Percentiles rank a stretch among this genome's conserved stretches.
Evolutionary conservation across 2,797 vertebrate genomes (phyloP).

Genomic region (Menidia menidia): DNA sequence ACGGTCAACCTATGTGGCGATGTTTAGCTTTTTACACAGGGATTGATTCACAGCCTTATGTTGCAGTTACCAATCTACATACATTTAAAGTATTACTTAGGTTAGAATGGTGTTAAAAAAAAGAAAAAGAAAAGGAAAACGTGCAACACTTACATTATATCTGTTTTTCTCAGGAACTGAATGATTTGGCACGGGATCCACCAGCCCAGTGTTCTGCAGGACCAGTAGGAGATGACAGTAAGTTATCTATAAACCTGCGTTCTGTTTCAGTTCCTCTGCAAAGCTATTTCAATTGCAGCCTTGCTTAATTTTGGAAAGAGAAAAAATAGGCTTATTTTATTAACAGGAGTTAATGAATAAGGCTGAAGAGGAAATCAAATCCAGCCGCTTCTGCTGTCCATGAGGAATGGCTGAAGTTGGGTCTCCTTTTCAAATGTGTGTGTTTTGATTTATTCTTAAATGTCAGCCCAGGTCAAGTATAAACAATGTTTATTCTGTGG

Average conservation of each 20-base stretch:
- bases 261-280: background rate
- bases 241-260: conserved; percentile 70
- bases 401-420: background rate
- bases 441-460: background rate
- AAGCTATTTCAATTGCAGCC: background rate
- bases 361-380: too few relatives aligned
- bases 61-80: background rate
- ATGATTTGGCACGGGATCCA: conserved; percentile 98
- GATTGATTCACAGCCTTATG: background rate
- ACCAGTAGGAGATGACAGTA: conserved; percentile 99
- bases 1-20: background rate
- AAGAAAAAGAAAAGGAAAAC: background rate
- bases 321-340: too few relatives aligned
- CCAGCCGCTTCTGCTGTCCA: too few relatives aligned
- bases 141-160: conserved; percentile 18
- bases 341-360: too few relatives aligned
- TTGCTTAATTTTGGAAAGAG: too few relatives aligned
- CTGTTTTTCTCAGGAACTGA: conserved; percentile 88
- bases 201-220: conserved; percentile 99
- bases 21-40: too few relatives aligned
- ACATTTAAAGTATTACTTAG: background rate
- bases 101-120: too few relatives aligned
- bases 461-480: background rate
- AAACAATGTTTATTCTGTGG: background rate
- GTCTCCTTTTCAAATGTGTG: background rate